Conservation (phyloP, 2,888 invertebrate genomes). For the Monopis laevigella region DNA sequence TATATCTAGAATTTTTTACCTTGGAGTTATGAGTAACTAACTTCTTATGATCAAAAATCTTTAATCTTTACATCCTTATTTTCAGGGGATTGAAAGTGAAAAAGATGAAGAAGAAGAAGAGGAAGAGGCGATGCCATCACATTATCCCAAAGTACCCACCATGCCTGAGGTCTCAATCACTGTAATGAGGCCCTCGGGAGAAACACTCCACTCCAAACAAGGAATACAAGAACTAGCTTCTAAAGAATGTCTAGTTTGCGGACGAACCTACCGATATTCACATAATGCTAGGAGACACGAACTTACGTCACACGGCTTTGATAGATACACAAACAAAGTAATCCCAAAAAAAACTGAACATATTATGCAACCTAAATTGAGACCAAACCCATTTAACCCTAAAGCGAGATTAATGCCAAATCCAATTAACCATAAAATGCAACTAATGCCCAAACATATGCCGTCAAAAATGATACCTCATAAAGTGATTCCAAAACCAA, state of each 20-base stretch:
- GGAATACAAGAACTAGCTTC: slow-evolving; percentile 60
- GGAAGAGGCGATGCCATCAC: slow-evolving; percentile 27
- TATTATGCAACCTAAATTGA: slow-evolving; percentile 48
- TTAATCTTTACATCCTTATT: slow-evolving; percentile 16
- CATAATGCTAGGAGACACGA: slow-evolving; percentile 62
- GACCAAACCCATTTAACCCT: slow-evolving; percentile 60
- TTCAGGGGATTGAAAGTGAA: slow-evolving; percentile 54
- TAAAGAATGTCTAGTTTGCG: slow-evolving; percentile 59
- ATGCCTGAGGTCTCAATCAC: slow-evolving; percentile 61
- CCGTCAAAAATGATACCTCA: slow-evolving; percentile 38
- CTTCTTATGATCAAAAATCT: not conserved
- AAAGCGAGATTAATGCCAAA: slow-evolving; percentile 61
- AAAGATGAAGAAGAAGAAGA: slow-evolving; percentile 48
- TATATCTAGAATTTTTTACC: no score
- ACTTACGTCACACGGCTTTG: slow-evolving; percentile 54
- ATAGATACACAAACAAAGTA: slow-evolving; percentile 59
- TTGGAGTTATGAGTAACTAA: no score
- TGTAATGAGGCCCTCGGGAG: slow-evolving; percentile 54
- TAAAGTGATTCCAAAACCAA: slow-evolving; percentile 38
- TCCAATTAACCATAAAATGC: slow-evolving; percentile 55
- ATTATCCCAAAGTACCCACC: slow-evolving; percentile 32
- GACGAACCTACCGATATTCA: slow-evolving; percentile 57
- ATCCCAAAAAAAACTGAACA: slow-evolving; percentile 33
- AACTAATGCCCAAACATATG: slow-evolving; percentile 36
- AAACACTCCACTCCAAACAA: slow-evolving; percentile 51